phyloP scores from a whole-genome alignment of 2,797 vertebrate species.

The Ctenopoma kingsleyae region DNA sequence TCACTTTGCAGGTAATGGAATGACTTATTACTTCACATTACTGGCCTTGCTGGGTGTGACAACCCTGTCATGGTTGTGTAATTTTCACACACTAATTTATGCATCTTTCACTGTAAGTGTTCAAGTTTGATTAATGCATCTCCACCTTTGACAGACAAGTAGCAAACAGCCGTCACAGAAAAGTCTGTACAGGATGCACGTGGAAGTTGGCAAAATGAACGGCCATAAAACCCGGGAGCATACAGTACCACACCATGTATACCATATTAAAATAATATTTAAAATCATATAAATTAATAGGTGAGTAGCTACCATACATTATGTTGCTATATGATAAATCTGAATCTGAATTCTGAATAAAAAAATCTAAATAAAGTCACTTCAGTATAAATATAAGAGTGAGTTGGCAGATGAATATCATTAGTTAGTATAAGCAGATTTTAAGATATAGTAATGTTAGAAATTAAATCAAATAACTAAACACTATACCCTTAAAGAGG shows the following conservation, averaged over 20 bases:
- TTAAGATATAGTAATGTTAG: not conserved
- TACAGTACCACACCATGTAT: conserved; percentile 1
- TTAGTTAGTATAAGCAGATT: not conserved
- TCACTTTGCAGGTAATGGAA: not conserved
- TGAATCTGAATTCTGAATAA: no score
- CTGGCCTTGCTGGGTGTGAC: not conserved
- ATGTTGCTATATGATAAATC: not conserved
- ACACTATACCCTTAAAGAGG: not conserved
- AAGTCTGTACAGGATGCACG: conserved; percentile 11
- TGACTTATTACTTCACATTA: not conserved
- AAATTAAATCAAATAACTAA: not conserved
- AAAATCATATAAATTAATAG: not conserved
- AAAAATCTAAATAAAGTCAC: not conserved
- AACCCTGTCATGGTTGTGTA: not conserved
- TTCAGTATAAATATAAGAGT: not conserved
- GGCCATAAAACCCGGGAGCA: not conserved
- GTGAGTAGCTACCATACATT: not conserved
- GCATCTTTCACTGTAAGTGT: not conserved
- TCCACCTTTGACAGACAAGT: not conserved
- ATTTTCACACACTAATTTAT: not conserved
- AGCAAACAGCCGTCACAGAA: conserved; percentile 2
- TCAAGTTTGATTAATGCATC: not conserved
- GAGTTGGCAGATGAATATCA: not conserved
- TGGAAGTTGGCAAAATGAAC: not conserved
- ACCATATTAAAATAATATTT: not conserved